Evolutionary conservation across 1,140 invertebrate species (phyloP).

Genomic region (Dendrolimus kikuchii): DNA sequence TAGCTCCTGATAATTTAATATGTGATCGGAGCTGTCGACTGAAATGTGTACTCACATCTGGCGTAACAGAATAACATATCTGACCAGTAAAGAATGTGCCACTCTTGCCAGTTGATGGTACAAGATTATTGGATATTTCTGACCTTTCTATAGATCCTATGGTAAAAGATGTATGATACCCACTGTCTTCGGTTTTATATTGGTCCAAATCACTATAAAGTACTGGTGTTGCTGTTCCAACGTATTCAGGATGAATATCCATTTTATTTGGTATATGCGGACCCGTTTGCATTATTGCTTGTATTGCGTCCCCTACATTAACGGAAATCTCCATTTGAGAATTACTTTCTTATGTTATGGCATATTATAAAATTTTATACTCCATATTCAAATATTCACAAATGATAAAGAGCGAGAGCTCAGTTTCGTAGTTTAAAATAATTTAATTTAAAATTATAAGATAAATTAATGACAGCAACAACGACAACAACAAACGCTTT

Average conservation of each 20-base stretch:
- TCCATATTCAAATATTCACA: no score
- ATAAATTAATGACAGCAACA: no score
- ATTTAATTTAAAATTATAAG: no score
- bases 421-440: no score
- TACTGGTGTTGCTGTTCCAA: slow-evolving; percentile 35
- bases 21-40: slow-evolving; percentile 19
- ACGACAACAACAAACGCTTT: no score
- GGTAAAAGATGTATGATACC: slow-evolving; percentile 56
- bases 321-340: slow-evolving; percentile 1
- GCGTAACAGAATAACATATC: slow-evolving; percentile 10
- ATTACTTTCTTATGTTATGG: no score
- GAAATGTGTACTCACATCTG: slow-evolving; percentile 20
- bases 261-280: slow-evolving; percentile 16
- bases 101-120: slow-evolving; percentile 18
- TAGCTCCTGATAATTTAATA: slow-evolving; percentile 19
- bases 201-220: slow-evolving; percentile 31
- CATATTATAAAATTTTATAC: no score
- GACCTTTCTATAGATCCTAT: slow-evolving; percentile 50
- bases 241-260: slow-evolving; percentile 34
- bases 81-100: slow-evolving; percentile 21
- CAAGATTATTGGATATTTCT: slow-evolving; percentile 34
- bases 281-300: slow-evolving; percentile 5
- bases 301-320: slow-evolving; percentile 1
- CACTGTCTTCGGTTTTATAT: slow-evolving; percentile 54
- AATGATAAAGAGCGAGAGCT: no score